Conservation (phyloP, 1,140 invertebrate genomes). For the Capitella teleta region DNA sequence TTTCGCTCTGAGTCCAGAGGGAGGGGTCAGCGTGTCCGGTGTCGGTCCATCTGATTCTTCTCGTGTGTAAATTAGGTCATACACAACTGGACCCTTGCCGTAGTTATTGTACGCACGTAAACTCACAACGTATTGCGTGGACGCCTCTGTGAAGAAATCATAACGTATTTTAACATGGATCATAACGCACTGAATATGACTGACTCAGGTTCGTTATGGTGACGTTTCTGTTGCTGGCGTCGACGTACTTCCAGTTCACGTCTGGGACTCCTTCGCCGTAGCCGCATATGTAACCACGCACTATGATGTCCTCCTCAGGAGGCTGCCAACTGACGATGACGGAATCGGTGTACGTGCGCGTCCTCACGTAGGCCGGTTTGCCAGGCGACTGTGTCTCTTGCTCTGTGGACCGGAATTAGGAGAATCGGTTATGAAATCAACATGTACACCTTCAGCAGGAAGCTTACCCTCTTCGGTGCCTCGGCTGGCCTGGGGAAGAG, state of each 20-base stretch:
- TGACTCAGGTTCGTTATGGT: slow-evolving; percentile 10
- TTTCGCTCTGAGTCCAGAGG: slow-evolving; percentile 8
- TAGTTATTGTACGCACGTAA: slow-evolving; percentile 8
- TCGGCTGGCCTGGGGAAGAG: neutral
- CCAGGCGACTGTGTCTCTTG: slow-evolving; percentile 2
- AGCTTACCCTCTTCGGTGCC: neutral
- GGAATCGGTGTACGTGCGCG: slow-evolving; percentile 5
- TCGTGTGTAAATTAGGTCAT: slow-evolving; percentile 9
- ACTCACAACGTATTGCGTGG: slow-evolving; percentile 9
- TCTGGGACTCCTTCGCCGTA: slow-evolving; percentile 13
- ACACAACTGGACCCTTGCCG: slow-evolving; percentile 3
- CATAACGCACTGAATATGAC: neutral
- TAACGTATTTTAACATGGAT: neutral
- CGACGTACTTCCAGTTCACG: slow-evolving; percentile 13
- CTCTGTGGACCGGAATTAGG: neutral
- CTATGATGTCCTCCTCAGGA: neutral
- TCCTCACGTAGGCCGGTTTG: slow-evolving; percentile 4
- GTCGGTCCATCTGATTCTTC: neutral
- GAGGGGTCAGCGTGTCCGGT: neutral
- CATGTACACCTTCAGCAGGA: neutral
- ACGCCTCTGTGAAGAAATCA: neutral
- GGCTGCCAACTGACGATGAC: slow-evolving; percentile 8
- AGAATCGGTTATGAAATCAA: neutral
- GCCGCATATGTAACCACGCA: slow-evolving; percentile 10
- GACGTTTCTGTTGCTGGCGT: slow-evolving; percentile 5